phyloP scores from a whole-genome alignment of 2,113 vertebrate species.

The Rhinoderma darwinii region DNA sequence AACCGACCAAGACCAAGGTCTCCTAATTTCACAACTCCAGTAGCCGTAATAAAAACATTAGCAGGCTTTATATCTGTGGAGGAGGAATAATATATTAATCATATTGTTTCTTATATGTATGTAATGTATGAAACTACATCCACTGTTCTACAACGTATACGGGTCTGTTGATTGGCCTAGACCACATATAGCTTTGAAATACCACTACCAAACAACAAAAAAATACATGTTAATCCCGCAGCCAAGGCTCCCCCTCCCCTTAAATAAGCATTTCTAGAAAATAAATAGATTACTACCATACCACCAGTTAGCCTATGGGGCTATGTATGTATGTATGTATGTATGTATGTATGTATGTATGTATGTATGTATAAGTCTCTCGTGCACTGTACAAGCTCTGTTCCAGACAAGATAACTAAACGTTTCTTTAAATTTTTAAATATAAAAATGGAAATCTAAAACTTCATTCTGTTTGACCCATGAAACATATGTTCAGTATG shows the following conservation, averaged over 20 bases:
- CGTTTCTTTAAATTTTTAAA: not conserved
- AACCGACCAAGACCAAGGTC: constrained; percentile 87
- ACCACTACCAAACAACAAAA: not conserved
- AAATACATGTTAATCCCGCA: too few relatives aligned
- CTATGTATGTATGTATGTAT: too few relatives aligned
- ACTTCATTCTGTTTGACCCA: not conserved
- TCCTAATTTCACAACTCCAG: constrained; percentile 84
- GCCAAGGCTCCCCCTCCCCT: too few relatives aligned
- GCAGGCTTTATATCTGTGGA: constrained; percentile 87
- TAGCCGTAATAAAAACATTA: constrained; percentile 89
- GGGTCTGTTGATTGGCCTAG: not conserved
- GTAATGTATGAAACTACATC: not conserved
- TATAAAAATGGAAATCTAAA: not conserved
- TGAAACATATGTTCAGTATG: too few relatives aligned
- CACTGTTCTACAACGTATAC: not conserved
- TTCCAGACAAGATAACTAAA: not conserved
- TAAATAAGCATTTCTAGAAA: not conserved
- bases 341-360: too few relatives aligned
- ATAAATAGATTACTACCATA: not conserved
- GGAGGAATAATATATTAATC: constrained; percentile 34
- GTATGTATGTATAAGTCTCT: not conserved
- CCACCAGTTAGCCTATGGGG: not conserved
- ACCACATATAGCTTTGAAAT: not conserved
- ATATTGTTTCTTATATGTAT: not conserved
- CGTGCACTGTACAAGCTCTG: not conserved